Conservation (phyloP, 2,113 vertebrate genomes). For the Todiramphus chloris region DNA sequence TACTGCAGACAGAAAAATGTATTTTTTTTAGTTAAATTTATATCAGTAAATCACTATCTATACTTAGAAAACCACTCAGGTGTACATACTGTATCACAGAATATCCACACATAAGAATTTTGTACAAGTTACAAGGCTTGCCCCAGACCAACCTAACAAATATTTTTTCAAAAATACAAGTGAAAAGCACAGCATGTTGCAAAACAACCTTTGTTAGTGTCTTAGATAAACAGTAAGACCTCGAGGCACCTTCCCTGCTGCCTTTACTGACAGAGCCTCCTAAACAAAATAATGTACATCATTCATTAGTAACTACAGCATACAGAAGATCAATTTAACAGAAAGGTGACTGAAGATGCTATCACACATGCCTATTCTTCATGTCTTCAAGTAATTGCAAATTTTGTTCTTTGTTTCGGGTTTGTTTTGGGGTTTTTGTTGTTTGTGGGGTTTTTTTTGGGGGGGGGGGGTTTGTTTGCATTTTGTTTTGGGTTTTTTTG, state of each 20-base stretch:
- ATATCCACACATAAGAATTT: accelerated
- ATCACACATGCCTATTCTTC: not conserved
- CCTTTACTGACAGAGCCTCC: not conserved
- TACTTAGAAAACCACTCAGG: not conserved
- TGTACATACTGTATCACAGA: not conserved
- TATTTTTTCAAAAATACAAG: not conserved
- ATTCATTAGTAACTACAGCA: not conserved
- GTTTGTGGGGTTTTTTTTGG: not conserved
- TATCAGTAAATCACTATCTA: not conserved
- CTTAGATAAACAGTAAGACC: not conserved
- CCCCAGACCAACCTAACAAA: not conserved
- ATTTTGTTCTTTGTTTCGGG: not conserved
- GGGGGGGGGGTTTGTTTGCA: not conserved
- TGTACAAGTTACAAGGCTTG: not conserved
- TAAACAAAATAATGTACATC: not conserved
- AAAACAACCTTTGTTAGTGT: not conserved
- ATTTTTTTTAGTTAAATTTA: not conserved
- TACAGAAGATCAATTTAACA: not conserved
- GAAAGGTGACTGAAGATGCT: not conserved
- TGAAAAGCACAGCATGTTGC: not conserved
- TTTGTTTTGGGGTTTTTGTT: not conserved
- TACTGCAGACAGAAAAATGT: not conserved
- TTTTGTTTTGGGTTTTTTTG: not conserved
- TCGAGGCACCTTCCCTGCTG: not conserved
- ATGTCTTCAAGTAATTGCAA: not conserved